A percentile compares a stretch with the other conserved stretches of the same genome.
Conservation (phyloP, 1,140 invertebrate genomes). For the Microplitis mediator region DNA sequence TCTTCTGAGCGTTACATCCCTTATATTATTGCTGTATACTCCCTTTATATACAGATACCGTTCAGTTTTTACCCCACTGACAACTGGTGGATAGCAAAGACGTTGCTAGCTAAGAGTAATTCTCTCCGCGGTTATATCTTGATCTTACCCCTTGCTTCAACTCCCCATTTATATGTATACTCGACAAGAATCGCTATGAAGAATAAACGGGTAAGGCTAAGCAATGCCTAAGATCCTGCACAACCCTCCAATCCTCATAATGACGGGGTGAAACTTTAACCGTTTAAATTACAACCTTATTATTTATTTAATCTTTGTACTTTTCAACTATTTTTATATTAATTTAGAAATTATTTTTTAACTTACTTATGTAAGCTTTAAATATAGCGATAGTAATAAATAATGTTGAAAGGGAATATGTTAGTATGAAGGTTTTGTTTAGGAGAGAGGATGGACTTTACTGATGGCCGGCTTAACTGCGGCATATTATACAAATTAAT, state of each 20-base stretch:
- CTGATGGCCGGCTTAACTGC: constrained; percentile 60
- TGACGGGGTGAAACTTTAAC: background rate
- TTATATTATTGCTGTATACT: constrained; percentile 46
- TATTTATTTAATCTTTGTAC: background rate
- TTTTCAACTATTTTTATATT: background rate
- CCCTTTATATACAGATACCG: background rate
- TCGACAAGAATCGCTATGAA: constrained; percentile 40
- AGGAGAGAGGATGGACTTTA: constrained; percentile 46
- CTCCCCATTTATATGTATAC: background rate
- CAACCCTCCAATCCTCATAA: constrained; percentile 7
- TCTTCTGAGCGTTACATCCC: constrained; percentile 16
- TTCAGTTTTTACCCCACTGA: background rate
- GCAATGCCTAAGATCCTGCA: constrained; percentile 32
- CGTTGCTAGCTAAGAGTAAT: constrained; percentile 49
- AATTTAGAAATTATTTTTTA: background rate
- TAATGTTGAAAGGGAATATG: constrained; percentile 29
- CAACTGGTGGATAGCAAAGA: constrained; percentile 2
- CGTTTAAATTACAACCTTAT: constrained; percentile 20
- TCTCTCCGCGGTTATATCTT: constrained; percentile 58
- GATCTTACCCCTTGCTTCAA: constrained; percentile 41
- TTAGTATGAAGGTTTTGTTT: constrained; percentile 20
- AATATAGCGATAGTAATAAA: too few species aligned
- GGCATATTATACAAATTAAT: constrained; percentile 63
- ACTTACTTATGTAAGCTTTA: too few species aligned
- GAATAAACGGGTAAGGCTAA: constrained; percentile 47